phyloP scores from a whole-genome alignment of 2,113 vertebrate genomes.

The Alethe diademata region DNA sequence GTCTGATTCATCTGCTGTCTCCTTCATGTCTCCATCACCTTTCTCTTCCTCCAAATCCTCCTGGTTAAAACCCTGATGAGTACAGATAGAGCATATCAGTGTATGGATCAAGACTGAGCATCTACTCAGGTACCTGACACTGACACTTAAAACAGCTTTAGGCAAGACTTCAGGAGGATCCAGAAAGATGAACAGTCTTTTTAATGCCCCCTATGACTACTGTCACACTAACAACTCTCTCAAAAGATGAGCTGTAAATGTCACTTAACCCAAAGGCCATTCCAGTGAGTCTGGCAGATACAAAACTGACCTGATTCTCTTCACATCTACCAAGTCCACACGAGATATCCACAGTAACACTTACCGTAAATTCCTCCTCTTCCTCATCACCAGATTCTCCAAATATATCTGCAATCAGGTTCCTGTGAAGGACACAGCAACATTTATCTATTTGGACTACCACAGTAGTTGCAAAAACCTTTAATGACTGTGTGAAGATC shows the following conservation, averaged over 20 bases:
- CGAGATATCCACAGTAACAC: not conserved
- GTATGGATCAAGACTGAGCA: not conserved
- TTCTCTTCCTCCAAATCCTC: constrained; percentile 93
- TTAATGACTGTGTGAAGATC: not conserved
- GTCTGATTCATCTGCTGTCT: constrained; percentile 83
- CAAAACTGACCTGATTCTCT: not conserved
- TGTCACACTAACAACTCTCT: not conserved
- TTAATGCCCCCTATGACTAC: not conserved
- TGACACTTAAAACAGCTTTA: not conserved
- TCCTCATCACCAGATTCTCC: constrained; percentile 98
- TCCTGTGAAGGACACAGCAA: constrained; percentile 74
- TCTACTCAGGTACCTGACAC: not conserved
- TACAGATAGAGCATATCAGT: constrained; percentile 17
- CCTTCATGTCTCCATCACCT: constrained; percentile 69
- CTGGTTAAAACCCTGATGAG: constrained; percentile 92
- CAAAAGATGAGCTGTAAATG: not conserved
- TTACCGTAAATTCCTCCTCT: constrained; percentile 96
- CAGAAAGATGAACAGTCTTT: not conserved
- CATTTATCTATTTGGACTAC: not conserved
- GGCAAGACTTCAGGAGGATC: not conserved
- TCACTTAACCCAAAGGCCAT: not conserved
- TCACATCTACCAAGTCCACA: not conserved
- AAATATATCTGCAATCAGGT: constrained; percentile 98
- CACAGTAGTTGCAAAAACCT: not conserved
- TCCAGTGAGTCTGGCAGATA: not conserved